Conservation (phyloP, 1,140 invertebrate genomes). For the Augochlora pura region DNA sequence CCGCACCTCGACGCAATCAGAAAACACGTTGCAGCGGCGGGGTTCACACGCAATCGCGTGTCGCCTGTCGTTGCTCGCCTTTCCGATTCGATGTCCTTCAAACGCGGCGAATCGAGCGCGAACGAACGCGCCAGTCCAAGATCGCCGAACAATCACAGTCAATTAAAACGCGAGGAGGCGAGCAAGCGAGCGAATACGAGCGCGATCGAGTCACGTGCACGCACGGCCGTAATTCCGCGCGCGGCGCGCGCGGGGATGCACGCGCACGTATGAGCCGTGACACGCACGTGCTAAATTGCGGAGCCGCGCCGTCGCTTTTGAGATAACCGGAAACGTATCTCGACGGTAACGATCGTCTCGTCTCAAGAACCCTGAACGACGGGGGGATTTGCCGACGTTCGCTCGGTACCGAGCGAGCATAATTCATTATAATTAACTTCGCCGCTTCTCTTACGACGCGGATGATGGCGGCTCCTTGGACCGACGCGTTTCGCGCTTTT, state of each 20-base stretch:
- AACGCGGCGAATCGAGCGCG: neutral
- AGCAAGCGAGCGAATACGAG: neutral
- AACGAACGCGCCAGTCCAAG: neutral
- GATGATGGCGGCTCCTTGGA: no score
- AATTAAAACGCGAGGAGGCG: neutral
- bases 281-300: constrained; percentile 3
- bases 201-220: neutral
- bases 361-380: neutral
- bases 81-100: constrained; percentile 3
- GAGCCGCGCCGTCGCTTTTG: neutral
- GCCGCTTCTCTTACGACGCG: neutral
- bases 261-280: neutral
- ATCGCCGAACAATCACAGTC: neutral
- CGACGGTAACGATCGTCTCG: neutral
- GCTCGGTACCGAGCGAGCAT: neutral
- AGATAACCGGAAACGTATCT: constrained; percentile 5
- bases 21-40: neutral
- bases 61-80: neutral
- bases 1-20: neutral
- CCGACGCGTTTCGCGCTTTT: no score
- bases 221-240: neutral
- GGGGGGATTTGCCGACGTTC: no score
- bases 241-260: no score
- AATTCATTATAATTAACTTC: constrained; percentile 4
- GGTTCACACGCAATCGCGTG: neutral